A percentile compares a stretch with the other conserved stretches of the same genome.
Conservation (phyloP, 2,797 vertebrate species). For the Sebastes trivittatus region DNA sequence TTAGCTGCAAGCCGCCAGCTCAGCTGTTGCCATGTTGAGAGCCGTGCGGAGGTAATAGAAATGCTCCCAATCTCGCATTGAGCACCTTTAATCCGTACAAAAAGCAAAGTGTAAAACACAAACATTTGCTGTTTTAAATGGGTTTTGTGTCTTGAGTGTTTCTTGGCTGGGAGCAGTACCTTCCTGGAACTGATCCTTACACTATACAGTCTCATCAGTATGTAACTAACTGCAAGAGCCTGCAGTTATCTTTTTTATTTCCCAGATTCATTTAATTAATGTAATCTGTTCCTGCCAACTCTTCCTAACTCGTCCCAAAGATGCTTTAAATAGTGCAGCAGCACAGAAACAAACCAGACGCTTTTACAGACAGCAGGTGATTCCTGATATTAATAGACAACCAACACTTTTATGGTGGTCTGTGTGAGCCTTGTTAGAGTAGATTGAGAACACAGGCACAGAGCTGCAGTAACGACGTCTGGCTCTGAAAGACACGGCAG, state of each 20-base stretch:
- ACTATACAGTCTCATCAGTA: constrained; percentile 9
- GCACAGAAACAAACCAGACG: constrained; percentile 22
- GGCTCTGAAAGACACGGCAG: constrained; percentile 26
- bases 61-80: too few relatives aligned
- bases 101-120: neutral
- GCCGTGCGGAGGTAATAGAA: too few relatives aligned
- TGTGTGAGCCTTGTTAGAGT: constrained; percentile 54
- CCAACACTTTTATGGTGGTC: constrained; percentile 27
- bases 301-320: constrained; percentile 26
- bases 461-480: constrained; percentile 51
- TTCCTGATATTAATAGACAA: constrained; percentile 41
- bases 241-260: neutral
- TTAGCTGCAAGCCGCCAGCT: too few relatives aligned
- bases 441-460: constrained; percentile 54
- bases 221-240: constrained; percentile 12
- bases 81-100: neutral
- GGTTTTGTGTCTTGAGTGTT: neutral
- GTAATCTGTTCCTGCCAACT: constrained; percentile 26
- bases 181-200: neutral
- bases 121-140: neutral
- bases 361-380: constrained; percentile 51
- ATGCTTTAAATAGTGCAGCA: constrained; percentile 18
- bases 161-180: neutral
- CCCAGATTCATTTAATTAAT: constrained; percentile 33
- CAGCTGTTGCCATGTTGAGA: too few relatives aligned